Evolutionary conservation across 1,140 invertebrate species (phyloP).

Genomic region (Drosophila sucinea): DNA sequence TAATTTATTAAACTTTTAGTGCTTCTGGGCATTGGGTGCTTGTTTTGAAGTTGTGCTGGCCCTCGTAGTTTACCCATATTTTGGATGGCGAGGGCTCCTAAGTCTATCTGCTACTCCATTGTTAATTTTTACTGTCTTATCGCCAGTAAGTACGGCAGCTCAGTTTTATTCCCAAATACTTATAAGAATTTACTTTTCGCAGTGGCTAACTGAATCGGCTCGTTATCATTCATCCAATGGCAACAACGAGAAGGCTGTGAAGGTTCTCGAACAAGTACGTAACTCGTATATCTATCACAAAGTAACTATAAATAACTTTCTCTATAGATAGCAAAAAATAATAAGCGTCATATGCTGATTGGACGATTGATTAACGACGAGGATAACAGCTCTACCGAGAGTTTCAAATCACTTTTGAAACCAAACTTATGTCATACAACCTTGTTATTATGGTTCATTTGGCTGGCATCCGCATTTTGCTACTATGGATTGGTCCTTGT

Average conservation of each 20-base stretch:
- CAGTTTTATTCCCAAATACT: too few species aligned
- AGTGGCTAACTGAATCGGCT: slow-evolving; percentile 86
- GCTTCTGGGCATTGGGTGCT: slow-evolving; percentile 97
- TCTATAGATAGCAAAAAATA: slow-evolving; percentile 89
- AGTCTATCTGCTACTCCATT: slow-evolving; percentile 94
- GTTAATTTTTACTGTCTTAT: slow-evolving; percentile 91
- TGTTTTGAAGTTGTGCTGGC: slow-evolving; percentile 96
- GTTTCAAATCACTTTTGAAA: slow-evolving; percentile 90
- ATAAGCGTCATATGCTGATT: slow-evolving; percentile 93
- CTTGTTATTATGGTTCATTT: slow-evolving; percentile 96
- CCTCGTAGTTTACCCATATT: slow-evolving; percentile 94
- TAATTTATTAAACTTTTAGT: slow-evolving; percentile 84
- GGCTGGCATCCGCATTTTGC: slow-evolving; percentile 97
- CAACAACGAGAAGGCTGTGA: slow-evolving; percentile 92
- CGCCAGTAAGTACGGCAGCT: slow-evolving; percentile 58
- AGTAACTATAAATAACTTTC: neutral
- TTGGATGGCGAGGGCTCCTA: slow-evolving; percentile 96
- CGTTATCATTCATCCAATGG: slow-evolving; percentile 94
- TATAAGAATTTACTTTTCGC: neutral
- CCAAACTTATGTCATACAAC: slow-evolving; percentile 92
- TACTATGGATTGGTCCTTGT: slow-evolving; percentile 98
- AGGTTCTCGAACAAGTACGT: slow-evolving; percentile 90
- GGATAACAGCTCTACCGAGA: slow-evolving; percentile 87
- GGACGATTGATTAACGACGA: slow-evolving; percentile 94
- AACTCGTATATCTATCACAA: neutral